phyloP scores from a whole-genome alignment of 2,113 vertebrate species.

The Sylvia atricapilla region DNA sequence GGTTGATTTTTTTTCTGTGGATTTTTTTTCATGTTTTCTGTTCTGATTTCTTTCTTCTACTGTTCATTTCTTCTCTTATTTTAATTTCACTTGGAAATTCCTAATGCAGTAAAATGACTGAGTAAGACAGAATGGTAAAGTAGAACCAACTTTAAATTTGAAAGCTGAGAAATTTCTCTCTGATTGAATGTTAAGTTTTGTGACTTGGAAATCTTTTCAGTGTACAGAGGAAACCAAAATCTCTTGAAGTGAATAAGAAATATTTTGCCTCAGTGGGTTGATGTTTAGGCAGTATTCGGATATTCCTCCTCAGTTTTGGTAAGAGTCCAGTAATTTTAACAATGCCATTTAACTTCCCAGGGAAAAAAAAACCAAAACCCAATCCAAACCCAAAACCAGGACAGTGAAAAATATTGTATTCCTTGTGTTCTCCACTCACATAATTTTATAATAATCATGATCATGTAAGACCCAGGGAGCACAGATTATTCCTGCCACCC shows the following conservation, averaged over 20 bases:
- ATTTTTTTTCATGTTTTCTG: not conserved
- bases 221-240: not conserved
- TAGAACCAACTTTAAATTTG: not conserved
- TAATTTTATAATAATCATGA: not conserved
- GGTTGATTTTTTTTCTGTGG: not conserved
- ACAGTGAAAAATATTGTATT: not conserved
- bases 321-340: not conserved
- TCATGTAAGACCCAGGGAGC: not conserved
- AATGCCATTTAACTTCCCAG: not conserved
- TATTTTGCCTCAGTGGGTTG: not conserved
- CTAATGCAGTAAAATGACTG: not conserved
- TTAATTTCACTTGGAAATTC: not conserved
- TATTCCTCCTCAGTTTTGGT: not conserved
- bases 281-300: not conserved
- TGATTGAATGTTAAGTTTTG: not conserved
- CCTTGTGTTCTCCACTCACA: not conserved
- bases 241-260: not conserved
- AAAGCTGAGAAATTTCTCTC: not conserved
- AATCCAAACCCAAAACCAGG: not conserved
- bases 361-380: rapidly evolving
- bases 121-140: not conserved
- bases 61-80: not conserved
- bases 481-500: not conserved
- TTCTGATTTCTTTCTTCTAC: not conserved
- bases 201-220: not conserved